Conservation (phyloP, 2,888 invertebrate species). For the Pammene aurita region DNA sequence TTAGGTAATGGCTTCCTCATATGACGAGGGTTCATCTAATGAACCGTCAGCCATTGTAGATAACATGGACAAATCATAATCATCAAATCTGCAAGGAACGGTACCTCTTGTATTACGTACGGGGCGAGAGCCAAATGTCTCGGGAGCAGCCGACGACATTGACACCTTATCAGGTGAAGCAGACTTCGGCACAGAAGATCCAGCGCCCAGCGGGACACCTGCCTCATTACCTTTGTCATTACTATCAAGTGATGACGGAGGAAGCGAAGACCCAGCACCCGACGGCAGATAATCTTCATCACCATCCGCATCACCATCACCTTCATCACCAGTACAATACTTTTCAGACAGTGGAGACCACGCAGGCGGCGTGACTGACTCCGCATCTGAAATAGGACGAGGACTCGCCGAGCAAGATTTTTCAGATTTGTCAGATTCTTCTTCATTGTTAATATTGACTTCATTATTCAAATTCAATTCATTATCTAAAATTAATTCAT, state of each 20-base stretch:
- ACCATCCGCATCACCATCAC: conserved; percentile 2
- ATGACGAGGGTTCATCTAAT: conserved; percentile 1
- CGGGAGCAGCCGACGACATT: background rate
- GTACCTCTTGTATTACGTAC: conserved; percentile 2
- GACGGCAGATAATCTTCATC: background rate
- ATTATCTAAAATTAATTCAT: conserved; percentile 3
- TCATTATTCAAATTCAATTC: conserved; percentile 4
- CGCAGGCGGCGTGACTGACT: background rate
- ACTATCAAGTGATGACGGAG: conserved; percentile 12
- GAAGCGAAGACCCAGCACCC: conserved; percentile 13
- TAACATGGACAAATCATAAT: conserved; percentile 6
- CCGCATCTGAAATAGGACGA: conserved; percentile 6
- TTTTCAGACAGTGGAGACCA: conserved; percentile 6
- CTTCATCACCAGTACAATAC: conserved; percentile 19
- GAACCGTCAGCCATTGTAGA: conserved; percentile 7
- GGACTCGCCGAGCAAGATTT: too few relatives aligned
- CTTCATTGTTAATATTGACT: background rate
- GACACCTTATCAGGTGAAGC: conserved; percentile 7
- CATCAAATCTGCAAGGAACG: background rate
- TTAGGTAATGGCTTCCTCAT: conserved; percentile 6
- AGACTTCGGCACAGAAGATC: conserved; percentile 11
- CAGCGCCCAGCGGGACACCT: conserved; percentile 9
- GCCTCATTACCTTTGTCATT: conserved; percentile 15
- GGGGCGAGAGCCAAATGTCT: conserved; percentile 4
- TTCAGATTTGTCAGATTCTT: conserved; percentile 2